phyloP scores from a whole-genome alignment of 2,113 vertebrate species.

The Seriola rivoliana region DNA sequence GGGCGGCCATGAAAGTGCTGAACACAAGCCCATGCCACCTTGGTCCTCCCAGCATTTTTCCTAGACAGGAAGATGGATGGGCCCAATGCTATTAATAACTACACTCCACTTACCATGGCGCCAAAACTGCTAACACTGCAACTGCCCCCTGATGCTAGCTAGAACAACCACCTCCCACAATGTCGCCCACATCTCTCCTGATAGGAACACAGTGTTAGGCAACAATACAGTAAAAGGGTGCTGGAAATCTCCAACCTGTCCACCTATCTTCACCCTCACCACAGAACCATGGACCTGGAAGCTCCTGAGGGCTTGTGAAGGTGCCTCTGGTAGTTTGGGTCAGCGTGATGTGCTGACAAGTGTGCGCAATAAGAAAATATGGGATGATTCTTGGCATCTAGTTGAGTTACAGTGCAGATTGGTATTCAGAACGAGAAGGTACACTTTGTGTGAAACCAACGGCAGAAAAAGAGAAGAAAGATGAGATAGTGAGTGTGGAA shows the following conservation, averaged over 20 bases:
- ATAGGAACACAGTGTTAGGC: slow-evolving; percentile 68
- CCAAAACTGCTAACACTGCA: slow-evolving; percentile 84
- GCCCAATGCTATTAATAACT: slow-evolving; percentile 85
- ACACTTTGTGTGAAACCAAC: slow-evolving; percentile 26
- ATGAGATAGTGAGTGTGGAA: slow-evolving; percentile 24
- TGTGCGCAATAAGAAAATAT: not conserved
- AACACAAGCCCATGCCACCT: slow-evolving; percentile 78
- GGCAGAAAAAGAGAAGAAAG: slow-evolving; percentile 5
- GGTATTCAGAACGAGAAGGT: slow-evolving; percentile 16
- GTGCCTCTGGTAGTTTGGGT: slow-evolving; percentile 14
- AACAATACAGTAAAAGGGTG: slow-evolving; percentile 58
- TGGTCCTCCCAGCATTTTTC: slow-evolving; percentile 76
- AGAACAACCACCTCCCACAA: slow-evolving; percentile 82
- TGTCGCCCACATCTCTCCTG: slow-evolving; percentile 74
- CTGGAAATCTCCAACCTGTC: slow-evolving; percentile 60
- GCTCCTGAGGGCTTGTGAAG: slow-evolving; percentile 18
- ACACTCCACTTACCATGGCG: slow-evolving; percentile 79
- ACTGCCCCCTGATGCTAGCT: slow-evolving; percentile 79
- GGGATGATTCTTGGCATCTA: slow-evolving; percentile 13
- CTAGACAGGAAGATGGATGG: slow-evolving; percentile 84
- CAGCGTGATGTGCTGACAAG: not conserved
- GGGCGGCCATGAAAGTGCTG: slow-evolving; percentile 79
- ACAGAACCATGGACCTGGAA: slow-evolving; percentile 20
- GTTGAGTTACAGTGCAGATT: slow-evolving; percentile 17
- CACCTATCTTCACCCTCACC: slow-evolving; percentile 38